Base-by-base conservation (phyloP, 2,113 vertebrate species). In the Andinoacara biseriatus region DNA sequence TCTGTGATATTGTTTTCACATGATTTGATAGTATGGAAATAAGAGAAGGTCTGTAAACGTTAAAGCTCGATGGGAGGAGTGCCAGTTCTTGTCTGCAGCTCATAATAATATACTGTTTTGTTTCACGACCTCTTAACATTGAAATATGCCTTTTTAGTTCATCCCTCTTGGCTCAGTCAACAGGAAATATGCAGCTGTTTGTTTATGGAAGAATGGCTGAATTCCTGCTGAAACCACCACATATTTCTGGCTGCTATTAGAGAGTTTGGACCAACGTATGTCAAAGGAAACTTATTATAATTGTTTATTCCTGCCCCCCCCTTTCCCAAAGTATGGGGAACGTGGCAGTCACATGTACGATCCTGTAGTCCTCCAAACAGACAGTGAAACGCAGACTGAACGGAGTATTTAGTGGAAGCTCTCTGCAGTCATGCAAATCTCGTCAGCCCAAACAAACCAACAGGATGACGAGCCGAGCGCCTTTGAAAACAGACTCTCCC, bases 121-220 rank as follows among this genome's bases (percentile, higher is more conserved):
- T 88, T 90, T 89, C 79, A 54, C 5, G 5, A 69, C 58, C 58
- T 84, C 58, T 79, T 79, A 89, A 82, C 65, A 22, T 63, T 9
- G 5, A 82, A 85, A 85, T 86, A 43, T 84, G 74, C 87, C 80
- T 92, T 93, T 91, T 92, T 91, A 90, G 86, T 61, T 82, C 81
- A 22, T 86, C 58, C 59, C 11, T 88, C 35, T 82, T 83, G 82
- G 88, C 90, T 62, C 74, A 38, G 60, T 88, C 2, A 11, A 57
- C 29, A 56, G 49, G 65, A 86, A 93, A 86, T 91, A 78, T 91
- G 83, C 78, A 90, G 49, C 82, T 76, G 29, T 82, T 17, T 89
- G 86, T 90, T 93, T 87, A 87, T 33, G 58, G n/a, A 80, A 65
- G 56, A 38, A 35, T 15, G 20, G 69, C 80, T 85, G 69, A 77